Evolutionary conservation across 2,113 vertebrate species (phyloP).

Genomic region (Oryzias curvinotus): DNA sequence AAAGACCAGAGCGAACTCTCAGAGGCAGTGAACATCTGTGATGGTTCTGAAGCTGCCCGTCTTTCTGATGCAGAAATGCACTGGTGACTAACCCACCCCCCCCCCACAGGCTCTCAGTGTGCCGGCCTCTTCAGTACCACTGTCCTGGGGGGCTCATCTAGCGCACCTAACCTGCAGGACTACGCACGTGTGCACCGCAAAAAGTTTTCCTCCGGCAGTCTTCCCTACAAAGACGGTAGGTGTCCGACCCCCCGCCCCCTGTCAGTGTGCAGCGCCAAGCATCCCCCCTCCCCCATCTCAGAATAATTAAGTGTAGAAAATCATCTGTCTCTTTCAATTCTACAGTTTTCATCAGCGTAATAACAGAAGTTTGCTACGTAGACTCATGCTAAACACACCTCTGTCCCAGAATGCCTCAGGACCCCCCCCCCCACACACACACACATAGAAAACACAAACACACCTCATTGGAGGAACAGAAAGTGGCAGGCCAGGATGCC

Average conservation of each 20-base stretch:
- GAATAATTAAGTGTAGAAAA: background rate
- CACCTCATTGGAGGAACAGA: background rate
- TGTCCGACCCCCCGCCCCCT: conserved; percentile 56
- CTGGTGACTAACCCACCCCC: conserved; percentile 84
- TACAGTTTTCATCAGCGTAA: background rate
- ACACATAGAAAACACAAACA: too few species aligned
- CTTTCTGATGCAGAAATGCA: conserved; percentile 75
- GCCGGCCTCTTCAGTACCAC: conserved; percentile 99
- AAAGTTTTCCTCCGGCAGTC: conserved; percentile 93
- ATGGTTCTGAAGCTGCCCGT: conserved; percentile 25
- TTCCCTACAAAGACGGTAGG: conserved; percentile 99
- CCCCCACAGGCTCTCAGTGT: conserved; percentile 93
- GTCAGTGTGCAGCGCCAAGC: conserved; percentile 39
- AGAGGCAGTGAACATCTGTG: too few species aligned
- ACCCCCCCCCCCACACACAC: too few species aligned
- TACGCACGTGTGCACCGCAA: conserved; percentile 98
- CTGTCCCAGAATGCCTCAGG: too few species aligned
- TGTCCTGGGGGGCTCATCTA: conserved; percentile 98
- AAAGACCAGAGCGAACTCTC: too few species aligned
- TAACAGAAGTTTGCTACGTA: background rate
- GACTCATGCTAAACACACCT: too few species aligned
- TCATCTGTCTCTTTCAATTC: background rate
- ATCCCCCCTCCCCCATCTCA: background rate
- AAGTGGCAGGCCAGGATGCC: background rate
- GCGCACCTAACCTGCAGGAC: conserved; percentile 99